phyloP scores from a whole-genome alignment of 1,140 invertebrate species.

The Dendroctonus valens region DNA sequence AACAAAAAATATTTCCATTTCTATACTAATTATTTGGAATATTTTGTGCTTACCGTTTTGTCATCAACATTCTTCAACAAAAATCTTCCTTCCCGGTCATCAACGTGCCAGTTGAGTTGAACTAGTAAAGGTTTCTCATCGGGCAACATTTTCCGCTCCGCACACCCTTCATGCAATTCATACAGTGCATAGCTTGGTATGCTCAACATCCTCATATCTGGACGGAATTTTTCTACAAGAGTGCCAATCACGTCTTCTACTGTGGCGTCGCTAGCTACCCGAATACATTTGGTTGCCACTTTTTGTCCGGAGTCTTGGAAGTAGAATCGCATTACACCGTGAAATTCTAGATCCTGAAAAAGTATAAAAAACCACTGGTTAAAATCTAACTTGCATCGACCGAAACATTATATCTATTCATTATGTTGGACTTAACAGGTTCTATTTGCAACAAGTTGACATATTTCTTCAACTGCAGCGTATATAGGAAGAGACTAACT shows the following conservation, averaged over 20 bases:
- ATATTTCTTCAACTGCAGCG: too few species aligned
- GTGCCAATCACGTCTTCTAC: slow-evolving; percentile 92
- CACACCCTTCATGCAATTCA: slow-evolving; percentile 95
- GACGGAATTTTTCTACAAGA: slow-evolving; percentile 98
- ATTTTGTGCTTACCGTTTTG: slow-evolving; percentile 59
- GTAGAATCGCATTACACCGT: slow-evolving; percentile 98
- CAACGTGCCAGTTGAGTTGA: slow-evolving; percentile 99
- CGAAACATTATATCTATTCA: background rate
- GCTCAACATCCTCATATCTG: slow-evolving; percentile 98
- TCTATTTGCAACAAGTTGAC: too few species aligned
- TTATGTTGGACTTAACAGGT: too few species aligned
- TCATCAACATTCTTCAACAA: slow-evolving; percentile 86
- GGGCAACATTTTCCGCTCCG: slow-evolving; percentile 84
- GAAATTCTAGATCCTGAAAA: slow-evolving; percentile 93
- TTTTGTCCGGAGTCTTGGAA: slow-evolving; percentile 97
- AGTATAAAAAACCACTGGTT: background rate
- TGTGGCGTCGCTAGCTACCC: slow-evolving; percentile 93
- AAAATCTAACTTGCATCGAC: background rate
- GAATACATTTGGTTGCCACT: slow-evolving; percentile 98
- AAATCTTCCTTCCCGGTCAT: slow-evolving; percentile 96
- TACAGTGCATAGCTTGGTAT: slow-evolving; percentile 94
- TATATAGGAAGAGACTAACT: too few species aligned
- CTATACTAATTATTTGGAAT: background rate
- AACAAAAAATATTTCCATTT: too few species aligned
- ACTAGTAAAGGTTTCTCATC: slow-evolving; percentile 95